phyloP scores from a whole-genome alignment of 2,888 invertebrate genomes.

The Nephrotoma guestfalica region DNA sequence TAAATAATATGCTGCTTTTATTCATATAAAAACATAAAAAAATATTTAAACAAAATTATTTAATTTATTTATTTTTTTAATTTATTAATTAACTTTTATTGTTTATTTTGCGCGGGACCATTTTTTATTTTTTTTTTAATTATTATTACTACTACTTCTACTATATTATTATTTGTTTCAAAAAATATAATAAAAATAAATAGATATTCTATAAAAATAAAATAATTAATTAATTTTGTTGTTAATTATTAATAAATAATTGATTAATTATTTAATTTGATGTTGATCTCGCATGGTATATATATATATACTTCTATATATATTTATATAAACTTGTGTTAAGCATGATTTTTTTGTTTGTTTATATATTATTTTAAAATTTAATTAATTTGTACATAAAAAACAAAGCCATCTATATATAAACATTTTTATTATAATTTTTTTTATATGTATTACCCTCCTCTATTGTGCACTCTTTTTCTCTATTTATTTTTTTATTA shows the following conservation, averaged over 20 bases:
- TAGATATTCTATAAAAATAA: not conserved
- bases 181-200: not conserved
- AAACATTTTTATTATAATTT: not conserved
- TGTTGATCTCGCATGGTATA: not conserved
- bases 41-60: not conserved
- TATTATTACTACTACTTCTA: not conserved
- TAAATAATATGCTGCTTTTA: not conserved
- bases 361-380: not conserved
- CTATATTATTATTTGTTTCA: not conserved
- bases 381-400: slow-evolving; percentile 1
- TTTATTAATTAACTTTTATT: not conserved
- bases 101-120: slow-evolving; percentile 3
- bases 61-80: not conserved
- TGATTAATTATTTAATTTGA: not conserved
- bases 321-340: not conserved
- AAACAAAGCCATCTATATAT: not conserved
- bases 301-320: not conserved
- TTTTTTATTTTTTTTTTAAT: not conserved
- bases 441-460: not conserved
- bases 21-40: not conserved
- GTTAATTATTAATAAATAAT: no score
- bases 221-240: not conserved
- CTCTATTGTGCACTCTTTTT: not conserved
- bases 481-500: not conserved
- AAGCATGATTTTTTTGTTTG: not conserved